phyloP scores from a whole-genome alignment of 2,797 vertebrate species.

The Sandelia bainsii region DNA sequence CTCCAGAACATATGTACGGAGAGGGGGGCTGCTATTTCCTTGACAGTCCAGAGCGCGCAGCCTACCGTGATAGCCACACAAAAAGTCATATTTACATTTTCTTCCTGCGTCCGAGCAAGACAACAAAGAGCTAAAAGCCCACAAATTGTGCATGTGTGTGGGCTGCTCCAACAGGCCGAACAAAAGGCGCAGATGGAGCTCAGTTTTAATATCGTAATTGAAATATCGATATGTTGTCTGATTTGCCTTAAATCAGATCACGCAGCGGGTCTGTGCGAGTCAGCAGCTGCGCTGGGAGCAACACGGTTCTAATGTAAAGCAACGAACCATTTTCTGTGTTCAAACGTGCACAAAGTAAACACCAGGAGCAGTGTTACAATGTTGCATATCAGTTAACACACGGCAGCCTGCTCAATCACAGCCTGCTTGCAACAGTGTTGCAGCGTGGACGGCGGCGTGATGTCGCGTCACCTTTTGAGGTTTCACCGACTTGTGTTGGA shows the following conservation, averaged over 20 bases:
- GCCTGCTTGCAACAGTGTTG: constrained; percentile 43
- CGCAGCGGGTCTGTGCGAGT: constrained; percentile 43
- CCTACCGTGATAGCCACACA: constrained; percentile 47
- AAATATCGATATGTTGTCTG: constrained; percentile 28
- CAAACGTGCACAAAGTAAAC: constrained; percentile 43
- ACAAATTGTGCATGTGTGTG: neutral
- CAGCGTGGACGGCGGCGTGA: constrained; percentile 45
- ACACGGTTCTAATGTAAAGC: constrained; percentile 17
- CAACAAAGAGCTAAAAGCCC: constrained; percentile 47
- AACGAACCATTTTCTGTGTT: constrained; percentile 23
- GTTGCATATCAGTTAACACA: constrained; percentile 21
- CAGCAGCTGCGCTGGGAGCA: constrained; percentile 36
- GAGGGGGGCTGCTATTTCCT: constrained; percentile 73
- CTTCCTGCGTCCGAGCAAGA: constrained; percentile 12
- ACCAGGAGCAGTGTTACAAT: constrained; percentile 4
- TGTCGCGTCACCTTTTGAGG: constrained; percentile 45
- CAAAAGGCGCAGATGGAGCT: neutral
- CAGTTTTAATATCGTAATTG: neutral
- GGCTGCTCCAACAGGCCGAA: neutral
- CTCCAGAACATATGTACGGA: constrained; percentile 58
- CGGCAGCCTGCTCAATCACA: constrained; percentile 45
- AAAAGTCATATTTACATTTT: constrained; percentile 33
- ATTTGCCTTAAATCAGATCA: constrained; percentile 17
- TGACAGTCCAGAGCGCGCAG: constrained; percentile 74
- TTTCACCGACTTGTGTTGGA: constrained; percentile 19